Evolutionary conservation across 2,888 invertebrate species (phyloP), one percentile per base, ranked within the genome.

Genomic region (Lepidochitona cinerea): DNA sequence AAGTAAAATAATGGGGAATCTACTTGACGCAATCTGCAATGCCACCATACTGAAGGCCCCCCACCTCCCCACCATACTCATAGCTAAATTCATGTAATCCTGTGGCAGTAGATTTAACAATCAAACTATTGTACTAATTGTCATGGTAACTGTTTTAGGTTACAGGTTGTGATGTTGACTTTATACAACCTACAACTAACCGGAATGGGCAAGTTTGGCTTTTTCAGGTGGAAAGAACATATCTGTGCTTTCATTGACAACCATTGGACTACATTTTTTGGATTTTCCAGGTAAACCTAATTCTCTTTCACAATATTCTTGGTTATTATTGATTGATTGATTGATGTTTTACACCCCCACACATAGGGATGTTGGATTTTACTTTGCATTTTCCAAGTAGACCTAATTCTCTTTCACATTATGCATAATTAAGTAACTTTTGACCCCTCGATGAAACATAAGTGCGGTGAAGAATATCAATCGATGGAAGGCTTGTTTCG

Each of bases 151-250:
- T 49, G n/a, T n/a, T 49, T 49, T 7, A 95, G 95, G 95, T 92
- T 95, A 0, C 94, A 94, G 87, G 93, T 94, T 0, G 93, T 96
- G 5, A 92, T 94, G 37, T 87, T 96, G 76, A 93, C 95, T 0
- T 89, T 96, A n/a, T 94, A 95, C 86, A 95, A 96, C 90, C 91
- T 96, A 32, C 93, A 94, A 79, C 92, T 93, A 32, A 94, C 94
- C 81, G 83, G 85, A 0, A 94, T 95, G 0, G 95, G 96, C 76
- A 94, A 94, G 87, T 93, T 94, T 86, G 96, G 96, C 1, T 96
- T 94, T 90, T 96, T 95, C 87, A 95, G 96, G 88, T 96, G 96
- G 94, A 94, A 95, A 85, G 94, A 94, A 3, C 96, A 96, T 87
- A 94, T 96, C 68, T 94, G 94, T 72, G 93, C 93, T 36, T 96